Evolutionary conservation across 2,113 vertebrate genomes (phyloP), one percentile per base, ranked within the genome.

Genomic region (Phyllopteryx taeniolatus): DNA sequence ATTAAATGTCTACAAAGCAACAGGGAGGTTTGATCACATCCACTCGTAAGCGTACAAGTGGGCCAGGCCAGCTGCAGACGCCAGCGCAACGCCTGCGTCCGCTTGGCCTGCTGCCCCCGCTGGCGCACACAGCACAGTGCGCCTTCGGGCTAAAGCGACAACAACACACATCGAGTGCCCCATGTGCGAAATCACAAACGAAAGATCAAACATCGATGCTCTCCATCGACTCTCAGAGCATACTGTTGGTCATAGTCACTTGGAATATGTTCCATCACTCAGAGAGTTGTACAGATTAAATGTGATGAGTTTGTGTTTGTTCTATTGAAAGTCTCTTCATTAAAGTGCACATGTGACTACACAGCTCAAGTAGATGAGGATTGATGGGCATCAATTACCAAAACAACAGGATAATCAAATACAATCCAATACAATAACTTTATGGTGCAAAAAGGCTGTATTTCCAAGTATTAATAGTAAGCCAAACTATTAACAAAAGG

Each of bases 191-290:
- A 85, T 85, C 88, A 87, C 83, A 88, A 90, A 85, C 83, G 84
- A 89, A 80, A 91, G 83, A 91, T 93, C 91, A 92, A 88, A 92
- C 86, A 83, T 85, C 82, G 79, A 76, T 81, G 83, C 77, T 85
- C 82, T 82, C 85, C 77, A 75, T 84, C 63, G 85, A 74, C 71
- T 78, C 68, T 79, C 81, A 74, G 70, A 74, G 88, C 83, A 80
- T 80, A 83, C 88, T 85, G 79, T 86, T 91, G 84, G 90, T 90
- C 85, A 84, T 80, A 79, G 76, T 71, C 71, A 87, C 85, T 85
- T 78, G 35, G 86, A 88, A 92, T 86, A 82, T 78, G 82, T 85
- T 91, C 83, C 77, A 79, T 76, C 53, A 54, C 89, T 76, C 73
- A 88, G 80, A 80, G 82, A 75, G 75, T 78, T 71, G 68, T 76